A percentile compares a stretch with the other conserved stretches of the same genome.
These are phyloP conservation scores for Palythoa grandiflora DNA, from an alignment of 92 coral and sea anemone genomes.

Conservation along the genomic window DNA sequence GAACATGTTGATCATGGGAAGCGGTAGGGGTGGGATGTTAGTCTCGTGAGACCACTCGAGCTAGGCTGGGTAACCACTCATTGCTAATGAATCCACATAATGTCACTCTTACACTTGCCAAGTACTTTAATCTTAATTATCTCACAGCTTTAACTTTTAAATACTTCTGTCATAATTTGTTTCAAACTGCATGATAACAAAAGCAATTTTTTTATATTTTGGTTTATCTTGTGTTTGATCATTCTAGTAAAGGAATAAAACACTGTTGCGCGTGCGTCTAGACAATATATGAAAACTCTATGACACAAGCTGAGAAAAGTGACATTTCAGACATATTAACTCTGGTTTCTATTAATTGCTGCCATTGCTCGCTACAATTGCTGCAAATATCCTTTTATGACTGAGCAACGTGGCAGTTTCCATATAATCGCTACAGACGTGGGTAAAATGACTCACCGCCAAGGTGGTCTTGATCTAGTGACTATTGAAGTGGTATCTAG, in stretches of 20 bases:
- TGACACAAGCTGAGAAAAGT: too few relatives aligned
- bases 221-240: not conserved
- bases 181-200: not conserved
- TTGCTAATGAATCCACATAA: constrained; percentile 14
- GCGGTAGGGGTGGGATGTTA: not conserved
- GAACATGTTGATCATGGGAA: not conserved
- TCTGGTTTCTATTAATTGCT: too few relatives aligned
- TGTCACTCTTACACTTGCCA: not conserved
- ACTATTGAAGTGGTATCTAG: too few relatives aligned
- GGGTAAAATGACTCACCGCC: too few relatives aligned
- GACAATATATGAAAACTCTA: too few relatives aligned
- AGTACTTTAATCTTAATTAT: not conserved
- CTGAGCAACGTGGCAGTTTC: too few relatives aligned
- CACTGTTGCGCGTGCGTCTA: too few relatives aligned
- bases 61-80: constrained; percentile 1
- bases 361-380: too few relatives aligned
- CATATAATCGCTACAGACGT: too few relatives aligned
- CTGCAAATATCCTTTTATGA: too few relatives aligned
- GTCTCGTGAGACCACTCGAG: not conserved
- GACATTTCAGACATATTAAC: too few relatives aligned
- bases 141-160: not conserved
- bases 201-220: not conserved
- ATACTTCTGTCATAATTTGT: not conserved
- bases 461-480: too few relatives aligned
- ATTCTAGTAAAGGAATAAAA: not conserved